Evolutionary conservation across 2,113 vertebrate species (phyloP).

Genomic region (Carassius auratus): DNA sequence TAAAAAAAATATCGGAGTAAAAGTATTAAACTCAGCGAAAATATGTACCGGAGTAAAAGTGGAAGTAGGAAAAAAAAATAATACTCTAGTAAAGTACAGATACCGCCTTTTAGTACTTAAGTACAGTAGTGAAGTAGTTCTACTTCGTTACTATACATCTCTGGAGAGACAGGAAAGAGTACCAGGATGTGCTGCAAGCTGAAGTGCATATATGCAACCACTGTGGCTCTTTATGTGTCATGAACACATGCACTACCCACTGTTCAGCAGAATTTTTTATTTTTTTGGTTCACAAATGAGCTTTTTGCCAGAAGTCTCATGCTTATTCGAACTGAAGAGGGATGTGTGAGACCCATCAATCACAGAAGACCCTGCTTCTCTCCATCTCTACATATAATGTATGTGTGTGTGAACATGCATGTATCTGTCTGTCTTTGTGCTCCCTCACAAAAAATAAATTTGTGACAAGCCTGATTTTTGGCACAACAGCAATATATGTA

Average conservation of each 20-base stretch:
- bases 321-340: not conserved
- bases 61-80: too few species aligned
- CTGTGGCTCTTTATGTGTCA: not conserved
- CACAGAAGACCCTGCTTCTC: not conserved
- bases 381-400: not conserved
- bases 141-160: too few species aligned
- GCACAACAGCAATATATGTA: not conserved
- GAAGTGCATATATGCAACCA: not conserved
- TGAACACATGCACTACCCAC: not conserved
- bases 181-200: not conserved
- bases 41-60: too few species aligned
- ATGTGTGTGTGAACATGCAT: not conserved
- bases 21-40: too few species aligned
- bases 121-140: too few species aligned
- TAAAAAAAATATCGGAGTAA: too few species aligned
- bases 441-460: not conserved
- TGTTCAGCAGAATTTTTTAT: not conserved
- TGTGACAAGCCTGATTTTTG: not conserved
- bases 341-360: not conserved
- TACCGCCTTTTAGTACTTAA: too few species aligned
- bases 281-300: not conserved
- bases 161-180: constrained; percentile 2
- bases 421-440: not conserved
- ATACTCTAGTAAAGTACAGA: too few species aligned
- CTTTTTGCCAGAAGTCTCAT: not conserved